phyloP scores from a whole-genome alignment of 2,888 invertebrate species.

The Byasa hedistus region DNA sequence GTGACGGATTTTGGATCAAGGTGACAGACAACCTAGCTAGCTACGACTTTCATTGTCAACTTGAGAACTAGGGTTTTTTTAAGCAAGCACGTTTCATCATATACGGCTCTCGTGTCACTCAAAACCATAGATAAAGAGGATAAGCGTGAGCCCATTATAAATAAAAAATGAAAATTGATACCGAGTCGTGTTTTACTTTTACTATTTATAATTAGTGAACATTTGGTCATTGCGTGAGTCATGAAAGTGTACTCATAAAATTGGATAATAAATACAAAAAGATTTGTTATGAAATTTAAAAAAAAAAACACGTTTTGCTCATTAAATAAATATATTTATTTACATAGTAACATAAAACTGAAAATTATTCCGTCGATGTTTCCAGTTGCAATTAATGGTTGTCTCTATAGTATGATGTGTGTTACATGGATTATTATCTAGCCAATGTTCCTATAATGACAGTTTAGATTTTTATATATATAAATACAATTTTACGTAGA shows the following conservation, averaged over 20 bases:
- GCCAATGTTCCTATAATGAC: constrained; percentile 44
- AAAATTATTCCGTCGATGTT: constrained; percentile 71
- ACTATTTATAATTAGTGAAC: background rate
- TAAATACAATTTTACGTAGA: constrained; percentile 71
- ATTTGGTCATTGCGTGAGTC: background rate
- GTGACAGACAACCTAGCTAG: too few species aligned
- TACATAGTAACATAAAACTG: constrained; percentile 73
- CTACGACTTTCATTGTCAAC: too few species aligned
- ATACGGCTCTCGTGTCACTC: too few species aligned
- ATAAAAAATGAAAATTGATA: too few species aligned
- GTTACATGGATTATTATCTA: constrained; percentile 46
- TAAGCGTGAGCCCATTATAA: too few species aligned
- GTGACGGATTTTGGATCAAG: too few species aligned
- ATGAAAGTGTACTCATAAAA: background rate
- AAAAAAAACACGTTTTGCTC: constrained; percentile 61
- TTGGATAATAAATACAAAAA: background rate
- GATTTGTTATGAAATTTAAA: constrained; percentile 32
- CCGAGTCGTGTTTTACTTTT: background rate
- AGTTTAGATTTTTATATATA: constrained; percentile 54
- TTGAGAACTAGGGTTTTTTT: too few species aligned
- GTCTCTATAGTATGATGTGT: constrained; percentile 49
- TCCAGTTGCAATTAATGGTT: constrained; percentile 49
- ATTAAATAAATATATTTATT: constrained; percentile 80
- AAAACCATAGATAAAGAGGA: too few species aligned
- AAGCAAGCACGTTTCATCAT: too few species aligned